A percentile compares a stretch with the other conserved stretches of the same genome.
phyloP scores from a whole-genome alignment of 1,140 invertebrate species.

The Leptopilina clavipes region DNA sequence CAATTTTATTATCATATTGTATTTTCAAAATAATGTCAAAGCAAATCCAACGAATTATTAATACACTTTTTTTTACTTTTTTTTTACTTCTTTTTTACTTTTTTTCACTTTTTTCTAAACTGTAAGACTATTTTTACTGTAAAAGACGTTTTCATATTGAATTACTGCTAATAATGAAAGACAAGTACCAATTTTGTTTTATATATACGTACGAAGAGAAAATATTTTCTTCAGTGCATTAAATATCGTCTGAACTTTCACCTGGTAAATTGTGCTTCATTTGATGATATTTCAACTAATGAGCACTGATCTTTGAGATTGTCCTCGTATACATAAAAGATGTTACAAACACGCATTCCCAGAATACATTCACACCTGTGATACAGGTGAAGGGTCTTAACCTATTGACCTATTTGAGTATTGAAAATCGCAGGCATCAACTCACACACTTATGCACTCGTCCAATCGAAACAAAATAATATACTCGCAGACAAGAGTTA shows the following conservation, averaged over 20 bases:
- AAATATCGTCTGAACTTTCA: slow-evolving; percentile 64
- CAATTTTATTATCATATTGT: too few species aligned
- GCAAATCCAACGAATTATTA: too few species aligned
- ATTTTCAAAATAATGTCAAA: too few species aligned
- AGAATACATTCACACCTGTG: slow-evolving; percentile 51
- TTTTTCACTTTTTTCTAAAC: too few species aligned
- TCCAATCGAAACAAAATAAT: neutral
- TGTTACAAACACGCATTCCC: slow-evolving; percentile 46
- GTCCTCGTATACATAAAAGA: slow-evolving; percentile 3
- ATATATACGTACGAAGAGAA: too few species aligned
- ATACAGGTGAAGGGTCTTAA: slow-evolving; percentile 52
- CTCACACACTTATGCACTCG: neutral
- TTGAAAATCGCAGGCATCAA: slow-evolving; percentile 42
- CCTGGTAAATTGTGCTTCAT: slow-evolving; percentile 57
- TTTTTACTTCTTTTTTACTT: too few species aligned
- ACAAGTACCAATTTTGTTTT: too few species aligned
- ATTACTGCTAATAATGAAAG: too few species aligned
- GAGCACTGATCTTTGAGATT: slow-evolving; percentile 34
- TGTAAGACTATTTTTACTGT: too few species aligned
- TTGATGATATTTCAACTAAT: slow-evolving; percentile 54
- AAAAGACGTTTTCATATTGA: too few species aligned
- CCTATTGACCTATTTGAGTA: slow-evolving; percentile 65
- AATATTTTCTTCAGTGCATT: slow-evolving; percentile 47
- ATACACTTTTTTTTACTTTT: too few species aligned
- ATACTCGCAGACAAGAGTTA: neutral